Evolutionary conservation across 2,113 vertebrate species (phyloP).

Genomic region (Catagonus wagneri): DNA sequence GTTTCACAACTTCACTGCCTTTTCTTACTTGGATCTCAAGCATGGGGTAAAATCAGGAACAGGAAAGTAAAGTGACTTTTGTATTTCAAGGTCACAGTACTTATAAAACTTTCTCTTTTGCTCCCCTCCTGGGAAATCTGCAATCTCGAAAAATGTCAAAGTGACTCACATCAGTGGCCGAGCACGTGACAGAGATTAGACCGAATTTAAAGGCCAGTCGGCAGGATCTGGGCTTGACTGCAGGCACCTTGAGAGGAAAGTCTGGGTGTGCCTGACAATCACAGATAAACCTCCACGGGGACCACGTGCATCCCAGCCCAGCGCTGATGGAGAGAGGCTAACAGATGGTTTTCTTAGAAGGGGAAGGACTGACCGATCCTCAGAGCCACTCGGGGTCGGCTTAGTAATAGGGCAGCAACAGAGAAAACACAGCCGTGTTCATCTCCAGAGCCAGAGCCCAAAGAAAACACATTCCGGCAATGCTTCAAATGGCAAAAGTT

Average conservation of each 20-base stretch:
- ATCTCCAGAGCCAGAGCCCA: background rate
- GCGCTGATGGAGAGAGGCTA: background rate
- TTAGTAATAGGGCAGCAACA: background rate
- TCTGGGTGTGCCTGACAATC: background rate
- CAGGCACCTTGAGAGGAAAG: background rate
- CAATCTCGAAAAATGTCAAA: constrained; percentile 40
- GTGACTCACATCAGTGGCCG: background rate
- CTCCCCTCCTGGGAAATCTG: constrained; percentile 47
- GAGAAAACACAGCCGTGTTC: background rate
- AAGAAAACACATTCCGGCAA: background rate
- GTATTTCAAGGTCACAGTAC: constrained; percentile 26
- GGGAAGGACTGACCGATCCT: background rate
- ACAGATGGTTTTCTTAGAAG: background rate
- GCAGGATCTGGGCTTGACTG: background rate
- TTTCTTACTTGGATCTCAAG: constrained; percentile 53
- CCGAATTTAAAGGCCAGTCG: constrained; percentile 29
- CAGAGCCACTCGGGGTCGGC: background rate
- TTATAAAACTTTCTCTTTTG: constrained; percentile 52
- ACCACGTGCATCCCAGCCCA: background rate
- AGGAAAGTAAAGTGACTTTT: constrained; percentile 20
- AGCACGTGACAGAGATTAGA: constrained; percentile 38
- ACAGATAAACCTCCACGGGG: constrained; percentile 4
- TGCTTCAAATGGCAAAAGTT: background rate
- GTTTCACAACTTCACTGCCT: background rate
- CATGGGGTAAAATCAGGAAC: background rate